phyloP scores from a whole-genome alignment of 2,113 vertebrate genomes.

The Daubentonia madagascariensis region DNA sequence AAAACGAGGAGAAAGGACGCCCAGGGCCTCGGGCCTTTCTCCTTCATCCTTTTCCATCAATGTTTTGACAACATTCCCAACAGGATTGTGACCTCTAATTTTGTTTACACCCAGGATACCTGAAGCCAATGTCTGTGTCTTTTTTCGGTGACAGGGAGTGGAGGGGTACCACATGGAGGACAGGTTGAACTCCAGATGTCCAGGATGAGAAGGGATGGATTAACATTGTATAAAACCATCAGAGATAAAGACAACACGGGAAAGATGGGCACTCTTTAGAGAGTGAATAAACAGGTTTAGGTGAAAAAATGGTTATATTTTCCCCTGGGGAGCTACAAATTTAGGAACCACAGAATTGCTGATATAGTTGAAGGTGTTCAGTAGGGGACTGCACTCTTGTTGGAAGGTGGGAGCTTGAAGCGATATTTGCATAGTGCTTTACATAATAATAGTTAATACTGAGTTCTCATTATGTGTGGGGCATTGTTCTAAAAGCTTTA shows the following conservation, averaged over 20 bases:
- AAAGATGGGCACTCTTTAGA: neutral
- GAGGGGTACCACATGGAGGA: neutral
- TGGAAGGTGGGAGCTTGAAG: neutral
- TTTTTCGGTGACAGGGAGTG: neutral
- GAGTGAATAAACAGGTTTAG: neutral
- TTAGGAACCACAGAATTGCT: neutral
- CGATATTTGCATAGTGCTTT: neutral
- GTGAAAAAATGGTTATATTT: neutral
- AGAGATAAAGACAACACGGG: neutral
- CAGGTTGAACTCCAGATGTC: neutral
- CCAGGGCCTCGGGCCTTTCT: neutral
- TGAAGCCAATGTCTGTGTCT: neutral
- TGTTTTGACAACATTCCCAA: neutral
- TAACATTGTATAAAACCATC: neutral
- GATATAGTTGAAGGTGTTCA: too few species aligned
- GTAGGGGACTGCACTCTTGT: too few species aligned
- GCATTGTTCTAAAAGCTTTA: neutral
- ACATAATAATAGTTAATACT: neutral
- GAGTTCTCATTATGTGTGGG: too few species aligned
- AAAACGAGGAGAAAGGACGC: neutral
- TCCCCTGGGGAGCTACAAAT: neutral
- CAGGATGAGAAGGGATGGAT: neutral
- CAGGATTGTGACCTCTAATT: neutral
- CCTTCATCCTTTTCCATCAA: neutral
- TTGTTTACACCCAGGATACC: neutral